Base-by-base conservation (phyloP, 2,797 vertebrate genomes). In the Notolabrus celidotus region DNA sequence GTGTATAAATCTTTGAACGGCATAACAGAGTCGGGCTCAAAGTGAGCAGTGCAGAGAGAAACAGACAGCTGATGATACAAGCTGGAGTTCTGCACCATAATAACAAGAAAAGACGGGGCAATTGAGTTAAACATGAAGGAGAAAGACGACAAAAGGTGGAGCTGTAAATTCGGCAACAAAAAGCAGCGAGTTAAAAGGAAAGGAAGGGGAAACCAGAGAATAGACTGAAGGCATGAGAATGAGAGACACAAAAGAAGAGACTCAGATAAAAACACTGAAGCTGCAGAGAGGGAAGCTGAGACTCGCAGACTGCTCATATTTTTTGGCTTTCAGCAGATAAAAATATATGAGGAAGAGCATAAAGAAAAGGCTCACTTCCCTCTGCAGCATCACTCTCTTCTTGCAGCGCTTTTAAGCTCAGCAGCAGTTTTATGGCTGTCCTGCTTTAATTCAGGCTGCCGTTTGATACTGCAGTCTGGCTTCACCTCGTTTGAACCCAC, bases 391-490 rank as follows among this genome's bases (percentile, higher is more conserved):
- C 29, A 60, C 19, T 71, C 67, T 27, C 39, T 47, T 66, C 60
- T 63, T 36, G 36, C 65, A 65, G 55, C 8, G 4, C 64, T 76
- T 46, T 75, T 64, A 56, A 69, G 65, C 42, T 61, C 54, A 66
- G 77, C 56, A 54, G 2, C 51, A 52, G 46, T 15, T 82, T 72
- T 80, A 56, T 25, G 17, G 71, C 53, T 22, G 69, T 54, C 63
- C 78, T 55, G 68, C 41, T 83, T 83, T 71, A 43, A 75, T 66
- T 70, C 68, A 69, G 57, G 33, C 68, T 5, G 16, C 69, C 43
- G 36, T 74, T 70, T 78, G 67, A 70, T 83, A 56, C 70, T 74
- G 83, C 82, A 83, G 78, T 65, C 57, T 79, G 70, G 73, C 43
- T 66, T 86, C 69, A 85, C 77, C 66, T 74, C 42, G 20, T 25